Conservation (phyloP, 2,113 vertebrate genomes). For the Heliornis fulica region DNA sequence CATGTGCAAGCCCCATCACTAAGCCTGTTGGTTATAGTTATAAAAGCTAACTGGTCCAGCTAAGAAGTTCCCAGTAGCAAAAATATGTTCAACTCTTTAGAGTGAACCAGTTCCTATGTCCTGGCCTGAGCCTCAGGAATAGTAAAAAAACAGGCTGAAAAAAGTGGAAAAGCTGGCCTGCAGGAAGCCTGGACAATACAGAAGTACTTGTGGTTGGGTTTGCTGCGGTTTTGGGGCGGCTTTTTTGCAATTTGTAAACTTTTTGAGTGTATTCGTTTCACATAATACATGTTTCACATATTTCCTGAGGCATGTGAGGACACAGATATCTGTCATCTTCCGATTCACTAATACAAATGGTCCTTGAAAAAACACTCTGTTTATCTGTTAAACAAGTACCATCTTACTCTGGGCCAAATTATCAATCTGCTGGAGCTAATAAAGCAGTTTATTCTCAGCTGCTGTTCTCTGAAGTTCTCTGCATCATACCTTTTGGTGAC, state of each 20-base stretch:
- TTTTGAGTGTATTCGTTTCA: neutral
- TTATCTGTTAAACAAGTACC: neutral
- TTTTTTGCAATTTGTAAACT: neutral
- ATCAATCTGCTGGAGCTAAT: neutral
- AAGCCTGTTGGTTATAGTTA: neutral
- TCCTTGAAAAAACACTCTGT: neutral
- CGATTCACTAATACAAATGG: neutral
- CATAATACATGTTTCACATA: neutral
- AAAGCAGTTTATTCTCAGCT: neutral
- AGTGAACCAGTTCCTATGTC: neutral
- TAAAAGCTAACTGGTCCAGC: neutral
- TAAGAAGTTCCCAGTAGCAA: neutral
- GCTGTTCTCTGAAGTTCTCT: neutral
- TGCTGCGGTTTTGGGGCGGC: accelerated
- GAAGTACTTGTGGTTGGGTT: neutral
- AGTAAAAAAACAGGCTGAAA: neutral
- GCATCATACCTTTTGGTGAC: neutral
- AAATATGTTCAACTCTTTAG: neutral
- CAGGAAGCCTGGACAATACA: neutral
- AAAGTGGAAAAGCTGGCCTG: neutral
- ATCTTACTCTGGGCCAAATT: neutral
- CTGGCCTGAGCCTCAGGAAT: neutral
- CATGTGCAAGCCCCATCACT: neutral
- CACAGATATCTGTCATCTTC: neutral
- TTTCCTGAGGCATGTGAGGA: neutral